These are phyloP conservation scores for Sogatella furcifera DNA, from an alignment of 1,140 invertebrate genomes.

Conservation along the genomic window DNA sequence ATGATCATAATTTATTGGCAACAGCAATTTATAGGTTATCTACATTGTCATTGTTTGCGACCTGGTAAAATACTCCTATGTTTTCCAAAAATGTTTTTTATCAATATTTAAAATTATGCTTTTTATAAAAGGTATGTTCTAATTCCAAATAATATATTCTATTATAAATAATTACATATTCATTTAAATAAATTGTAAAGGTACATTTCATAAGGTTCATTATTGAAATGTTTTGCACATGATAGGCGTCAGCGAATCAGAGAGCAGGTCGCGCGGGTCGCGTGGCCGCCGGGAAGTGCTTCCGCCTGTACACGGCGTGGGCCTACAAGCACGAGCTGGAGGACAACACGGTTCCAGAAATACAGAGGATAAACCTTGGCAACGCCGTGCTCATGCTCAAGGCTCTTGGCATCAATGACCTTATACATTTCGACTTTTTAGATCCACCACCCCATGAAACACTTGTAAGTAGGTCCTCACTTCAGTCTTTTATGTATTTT, in stretches of 20 bases:
- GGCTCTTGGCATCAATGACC: slow-evolving; percentile 93
- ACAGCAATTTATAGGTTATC: no score
- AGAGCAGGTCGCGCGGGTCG: slow-evolving; percentile 83
- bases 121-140: no score
- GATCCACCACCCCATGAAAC: slow-evolving; percentile 98
- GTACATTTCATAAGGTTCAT: background rate
- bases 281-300: slow-evolving; percentile 94
- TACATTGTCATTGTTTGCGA: no score
- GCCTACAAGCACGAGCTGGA: slow-evolving; percentile 96
- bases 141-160: no score
- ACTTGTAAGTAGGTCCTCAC: slow-evolving; percentile 52
- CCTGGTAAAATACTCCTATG: no score
- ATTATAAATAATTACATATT: no score
- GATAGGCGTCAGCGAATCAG: slow-evolving; percentile 80
- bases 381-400: slow-evolving; percentile 96
- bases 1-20: no score
- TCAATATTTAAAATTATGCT: no score
- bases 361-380: slow-evolving; percentile 94
- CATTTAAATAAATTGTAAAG: no score
- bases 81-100: no score
- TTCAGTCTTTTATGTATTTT: background rate
- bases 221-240: no score
- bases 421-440: slow-evolving; percentile 97
- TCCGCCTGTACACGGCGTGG: slow-evolving; percentile 93
- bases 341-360: slow-evolving; percentile 96